Base-by-base conservation (phyloP, 1,140 invertebrate genomes). In the Cepaea nemoralis region DNA sequence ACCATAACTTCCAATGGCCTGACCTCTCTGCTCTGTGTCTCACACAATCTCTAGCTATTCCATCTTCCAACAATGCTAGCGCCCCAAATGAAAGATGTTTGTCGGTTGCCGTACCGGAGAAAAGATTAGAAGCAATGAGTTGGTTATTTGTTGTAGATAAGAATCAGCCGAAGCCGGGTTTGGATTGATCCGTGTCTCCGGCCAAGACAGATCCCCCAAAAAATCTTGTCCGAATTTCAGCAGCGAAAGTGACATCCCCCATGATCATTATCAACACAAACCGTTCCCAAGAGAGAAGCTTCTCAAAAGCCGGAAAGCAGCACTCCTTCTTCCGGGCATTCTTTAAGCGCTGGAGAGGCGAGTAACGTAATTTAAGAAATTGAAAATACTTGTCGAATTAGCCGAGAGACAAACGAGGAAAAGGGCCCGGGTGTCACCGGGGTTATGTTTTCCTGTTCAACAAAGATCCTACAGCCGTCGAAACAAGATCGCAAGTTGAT, bases 301-400 rank as follows among this genome's bases (percentile, higher is more conserved):
- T 31, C 27, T 5, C n/a, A 12, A 31, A 63, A 63, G 59, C 27
- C 59, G n/a, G n/a, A 6, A 63, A 31, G n/a, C 16, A 31, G 10
- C 33, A 31, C 59, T 5, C n/a, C 27, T 3, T 19, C 5, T 19
- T 31, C 16, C 10, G 19, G 1, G 35, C 40, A 40, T 70, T 40
- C 37, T 1, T 69, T 19, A 73, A 74, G 42, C 24, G 27, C 37
- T 8, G 12, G 42, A 48, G 42, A 48, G 40, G 8, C 37, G 40
- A 42, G 22, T 50, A 74, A 74, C 50, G 71, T 74, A 74, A 74
- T 74, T 74, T 42, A 74, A 50, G 39, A 74, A 74, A 74, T 74
- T 74, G 71, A 74, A 74, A 74, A 74, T 48, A 33, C 71, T 74
- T 74, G 71, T 74, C 71, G 71, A 39, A 74, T 74, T 33, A 48